These are phyloP conservation scores for Mus spretus DNA, from an alignment of 2,797 vertebrate species.

Conservation along the genomic window DNA sequence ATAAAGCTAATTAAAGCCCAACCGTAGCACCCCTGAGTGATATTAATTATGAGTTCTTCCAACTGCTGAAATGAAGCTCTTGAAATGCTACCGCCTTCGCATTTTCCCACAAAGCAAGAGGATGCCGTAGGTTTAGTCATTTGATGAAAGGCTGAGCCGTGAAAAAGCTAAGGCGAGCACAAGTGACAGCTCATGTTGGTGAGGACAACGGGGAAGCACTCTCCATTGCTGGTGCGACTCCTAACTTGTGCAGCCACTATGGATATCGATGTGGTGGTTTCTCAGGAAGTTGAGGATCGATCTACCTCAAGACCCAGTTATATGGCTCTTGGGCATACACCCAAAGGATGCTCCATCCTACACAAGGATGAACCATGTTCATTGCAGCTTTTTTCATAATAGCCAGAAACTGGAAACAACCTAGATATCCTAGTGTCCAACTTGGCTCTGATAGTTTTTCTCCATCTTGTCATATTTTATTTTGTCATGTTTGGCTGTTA, in stretches of 20 bases:
- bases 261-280: neutral
- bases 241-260: neutral
- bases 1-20: slow-evolving; percentile 36
- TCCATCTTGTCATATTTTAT: neutral
- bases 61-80: neutral
- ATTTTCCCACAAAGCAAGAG: neutral
- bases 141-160: neutral
- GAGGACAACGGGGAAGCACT: neutral
- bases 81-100: neutral
- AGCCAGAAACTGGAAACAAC: neutral
- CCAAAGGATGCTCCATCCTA: neutral
- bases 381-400: neutral
- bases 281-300: neutral
- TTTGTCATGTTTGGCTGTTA: neutral
- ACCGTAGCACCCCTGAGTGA: neutral
- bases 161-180: neutral
- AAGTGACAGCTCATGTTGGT: neutral
- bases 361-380: neutral
- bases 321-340: neutral
- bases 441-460: neutral
- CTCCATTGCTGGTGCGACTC: neutral
- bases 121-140: neutral
- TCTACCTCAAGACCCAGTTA: neutral
- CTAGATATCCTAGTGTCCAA: neutral
- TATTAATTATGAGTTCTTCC: slow-evolving; percentile 42